phyloP scores from a whole-genome alignment of 2,797 vertebrate genomes.

The Urosaurus nigricauda region DNA sequence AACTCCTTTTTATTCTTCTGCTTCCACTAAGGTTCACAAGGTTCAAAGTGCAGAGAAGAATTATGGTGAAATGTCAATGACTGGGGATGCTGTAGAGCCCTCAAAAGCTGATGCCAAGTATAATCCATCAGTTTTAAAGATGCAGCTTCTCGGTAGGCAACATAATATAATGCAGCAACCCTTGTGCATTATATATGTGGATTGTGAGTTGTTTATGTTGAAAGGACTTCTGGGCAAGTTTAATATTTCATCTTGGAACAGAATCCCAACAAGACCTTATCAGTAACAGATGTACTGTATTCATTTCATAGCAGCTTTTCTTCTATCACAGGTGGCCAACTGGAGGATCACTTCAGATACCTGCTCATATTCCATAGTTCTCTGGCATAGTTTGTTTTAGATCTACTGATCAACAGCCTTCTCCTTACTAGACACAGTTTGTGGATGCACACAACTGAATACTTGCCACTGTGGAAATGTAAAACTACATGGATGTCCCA shows the following conservation, averaged over 20 bases:
- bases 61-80: constrained; percentile 31
- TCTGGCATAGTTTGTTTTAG: not conserved
- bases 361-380: not conserved
- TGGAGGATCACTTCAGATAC: constrained; percentile 14
- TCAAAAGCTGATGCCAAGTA: too few relatives aligned
- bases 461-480: too few relatives aligned
- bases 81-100: not conserved
- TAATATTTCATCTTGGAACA: constrained; percentile 67
- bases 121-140: not conserved
- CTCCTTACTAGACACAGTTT: not conserved
- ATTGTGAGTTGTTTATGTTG: too few relatives aligned
- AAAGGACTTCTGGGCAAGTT: constrained; percentile 61
- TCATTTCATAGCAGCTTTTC: constrained; percentile 48
- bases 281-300: constrained; percentile 24
- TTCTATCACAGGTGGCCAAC: constrained; percentile 9
- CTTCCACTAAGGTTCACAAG: constrained; percentile 23
- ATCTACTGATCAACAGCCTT: not conserved
- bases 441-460: not conserved
- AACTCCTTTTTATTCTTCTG: not conserved
- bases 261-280: constrained; percentile 55
- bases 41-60: constrained; percentile 51
- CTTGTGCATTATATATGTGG: too few relatives aligned
- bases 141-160: not conserved
- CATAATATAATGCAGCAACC: too few relatives aligned
- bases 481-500: too few relatives aligned